These are phyloP conservation scores for Serilophus lunatus DNA, from an alignment of 2,113 vertebrate genomes.

Conservation along the genomic window DNA sequence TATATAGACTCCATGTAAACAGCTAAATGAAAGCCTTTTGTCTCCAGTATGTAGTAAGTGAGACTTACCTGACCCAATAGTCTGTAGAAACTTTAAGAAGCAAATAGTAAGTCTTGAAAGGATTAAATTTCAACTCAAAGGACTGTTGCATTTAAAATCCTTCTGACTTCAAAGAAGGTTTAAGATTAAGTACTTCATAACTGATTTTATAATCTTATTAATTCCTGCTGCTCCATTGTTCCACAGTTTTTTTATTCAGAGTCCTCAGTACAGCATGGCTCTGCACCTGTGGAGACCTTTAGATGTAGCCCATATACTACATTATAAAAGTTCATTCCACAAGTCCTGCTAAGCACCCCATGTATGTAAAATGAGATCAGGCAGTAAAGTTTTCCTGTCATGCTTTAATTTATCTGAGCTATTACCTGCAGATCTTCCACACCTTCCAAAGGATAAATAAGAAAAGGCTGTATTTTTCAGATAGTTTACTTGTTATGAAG, in stretches of 20 bases:
- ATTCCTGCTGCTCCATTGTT: not conserved
- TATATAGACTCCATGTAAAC: not conserved
- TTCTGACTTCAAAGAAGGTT: not conserved
- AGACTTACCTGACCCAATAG: not conserved
- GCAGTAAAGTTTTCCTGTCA: not conserved
- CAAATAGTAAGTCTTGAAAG: not conserved
- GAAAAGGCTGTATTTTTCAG: not conserved
- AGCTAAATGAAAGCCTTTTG: not conserved
- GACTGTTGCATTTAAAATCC: not conserved
- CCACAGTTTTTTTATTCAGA: not conserved
- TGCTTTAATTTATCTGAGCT: not conserved
- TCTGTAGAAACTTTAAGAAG: not conserved
- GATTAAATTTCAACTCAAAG: not conserved
- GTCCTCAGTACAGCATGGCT: not conserved
- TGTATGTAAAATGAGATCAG: not conserved
- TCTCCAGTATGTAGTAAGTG: not conserved
- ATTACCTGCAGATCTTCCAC: not conserved
- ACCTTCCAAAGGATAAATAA: not conserved
- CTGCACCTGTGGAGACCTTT: not conserved
- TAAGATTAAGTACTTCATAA: not conserved
- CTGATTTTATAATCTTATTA: not conserved
- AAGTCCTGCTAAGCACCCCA: not conserved
- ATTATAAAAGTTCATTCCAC: not conserved
- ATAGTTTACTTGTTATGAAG: not conserved
- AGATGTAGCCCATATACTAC: not conserved